phyloP scores from a whole-genome alignment of 2,113 vertebrate species.

The Butorides virescens region DNA sequence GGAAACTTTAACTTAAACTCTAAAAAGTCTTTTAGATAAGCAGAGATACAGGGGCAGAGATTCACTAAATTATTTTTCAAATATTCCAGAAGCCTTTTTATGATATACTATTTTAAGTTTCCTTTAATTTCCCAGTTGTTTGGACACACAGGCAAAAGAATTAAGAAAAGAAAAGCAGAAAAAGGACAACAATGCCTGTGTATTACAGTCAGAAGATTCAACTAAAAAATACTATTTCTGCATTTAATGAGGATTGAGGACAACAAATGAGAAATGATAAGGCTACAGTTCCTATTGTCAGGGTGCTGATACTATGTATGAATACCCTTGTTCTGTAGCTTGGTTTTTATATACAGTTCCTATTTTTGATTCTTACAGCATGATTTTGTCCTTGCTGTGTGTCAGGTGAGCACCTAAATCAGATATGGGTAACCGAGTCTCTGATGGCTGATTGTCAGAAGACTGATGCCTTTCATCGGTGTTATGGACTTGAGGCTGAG shows the following conservation, averaged over 20 bases:
- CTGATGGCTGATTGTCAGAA: neutral
- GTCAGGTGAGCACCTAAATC: neutral
- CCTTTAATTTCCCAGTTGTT: slow-evolving; percentile 40
- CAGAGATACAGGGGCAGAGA: neutral
- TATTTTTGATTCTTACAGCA: neutral
- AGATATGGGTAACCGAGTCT: neutral
- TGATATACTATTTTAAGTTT: neutral
- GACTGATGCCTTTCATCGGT: neutral
- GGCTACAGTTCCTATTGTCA: neutral
- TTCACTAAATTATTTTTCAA: neutral
- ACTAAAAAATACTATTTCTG: neutral
- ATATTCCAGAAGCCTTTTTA: neutral
- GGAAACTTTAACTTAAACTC: neutral
- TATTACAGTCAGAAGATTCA: neutral
- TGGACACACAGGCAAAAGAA: neutral
- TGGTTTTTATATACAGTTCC: neutral
- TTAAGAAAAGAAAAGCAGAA: neutral
- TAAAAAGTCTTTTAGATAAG: neutral
- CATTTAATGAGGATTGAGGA: neutral
- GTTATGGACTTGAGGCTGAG: neutral
- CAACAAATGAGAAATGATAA: neutral
- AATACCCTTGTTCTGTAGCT: neutral
- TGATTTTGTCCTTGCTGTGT: neutral
- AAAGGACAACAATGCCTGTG: neutral
- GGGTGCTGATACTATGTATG: neutral